Evolutionary conservation across 2,888 invertebrate species (phyloP), one percentile per base, ranked within the genome.

Genomic region (Halictus ligatus): DNA sequence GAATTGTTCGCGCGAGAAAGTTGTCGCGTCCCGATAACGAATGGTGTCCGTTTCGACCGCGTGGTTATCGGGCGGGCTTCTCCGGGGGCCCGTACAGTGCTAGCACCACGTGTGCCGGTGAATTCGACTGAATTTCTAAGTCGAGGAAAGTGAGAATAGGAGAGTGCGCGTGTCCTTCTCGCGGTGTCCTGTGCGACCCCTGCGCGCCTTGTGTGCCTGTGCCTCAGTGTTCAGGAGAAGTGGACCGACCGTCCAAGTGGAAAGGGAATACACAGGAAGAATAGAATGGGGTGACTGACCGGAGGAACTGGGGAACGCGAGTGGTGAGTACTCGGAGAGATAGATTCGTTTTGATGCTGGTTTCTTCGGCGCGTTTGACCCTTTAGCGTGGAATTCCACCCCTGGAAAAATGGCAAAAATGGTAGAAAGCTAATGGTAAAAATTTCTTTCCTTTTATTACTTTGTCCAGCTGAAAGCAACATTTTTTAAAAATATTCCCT

Each of bases 1-100:
- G 21, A 79, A 69, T 78, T 89, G 81, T 83, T 80, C 50, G 29
- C 5, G 69, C 73, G 75, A 80, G 80, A 84, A 84, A 78, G 78
- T 81, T 43, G 67, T n/a, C 83, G 67, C 73, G 58, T 7, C 40
- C 48, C 86, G 89, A 90, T 88, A 88, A 90, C 71, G 80, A 79
- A 80, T 80, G 64, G 48, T 64, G 69, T 40, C 58, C 40, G 77
- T 18, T 79, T 64, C 77, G 48, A 81, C 75, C 74, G 77, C 79
- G 29, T 29, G 40, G 54, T 72, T n/a, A 48, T 82, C 78, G 67
- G 81, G 21, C 64, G 78, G n/a, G 77, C 67, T 35, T 18, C 43
- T 21, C 21, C 25, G 3, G 18, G 18, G 7, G 0, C 50, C 18
- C 46, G 2, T 46, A 46, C 2, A 46, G 46, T 46, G 43, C 46